phyloP scores from a whole-genome alignment of 1,140 invertebrate genomes.

The Ips typographus region DNA sequence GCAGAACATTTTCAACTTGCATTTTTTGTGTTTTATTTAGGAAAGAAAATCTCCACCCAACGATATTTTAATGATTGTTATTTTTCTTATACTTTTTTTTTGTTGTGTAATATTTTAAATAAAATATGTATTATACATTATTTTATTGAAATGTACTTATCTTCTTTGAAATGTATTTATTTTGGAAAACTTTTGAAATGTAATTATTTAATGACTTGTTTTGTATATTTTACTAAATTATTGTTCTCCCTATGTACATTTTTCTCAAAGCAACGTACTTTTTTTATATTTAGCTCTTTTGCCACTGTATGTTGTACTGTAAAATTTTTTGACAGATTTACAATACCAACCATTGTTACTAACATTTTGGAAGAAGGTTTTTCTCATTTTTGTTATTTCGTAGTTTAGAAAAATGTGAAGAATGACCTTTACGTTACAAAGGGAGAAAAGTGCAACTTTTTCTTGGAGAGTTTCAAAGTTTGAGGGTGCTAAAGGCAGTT shows the following conservation, averaged over 20 bases:
- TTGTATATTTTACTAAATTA: conserved; percentile 38
- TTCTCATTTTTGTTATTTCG: background rate
- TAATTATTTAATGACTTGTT: conserved; percentile 44
- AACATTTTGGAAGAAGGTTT: conserved; percentile 22
- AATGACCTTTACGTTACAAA: no score
- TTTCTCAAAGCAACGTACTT: conserved; percentile 36
- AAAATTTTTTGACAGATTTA: conserved; percentile 46
- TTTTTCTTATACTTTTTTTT: conserved; percentile 30
- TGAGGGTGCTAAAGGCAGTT: no score
- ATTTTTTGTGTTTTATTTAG: conserved; percentile 49
- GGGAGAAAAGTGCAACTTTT: no score
- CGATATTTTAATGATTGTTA: conserved; percentile 34
- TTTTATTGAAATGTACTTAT: conserved; percentile 37
- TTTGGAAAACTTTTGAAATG: conserved; percentile 41
- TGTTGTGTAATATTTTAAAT: conserved; percentile 35
- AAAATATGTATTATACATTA: conserved; percentile 39
- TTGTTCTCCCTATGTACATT: conserved; percentile 33
- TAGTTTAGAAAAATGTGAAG: no score
- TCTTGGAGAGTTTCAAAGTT: no score
- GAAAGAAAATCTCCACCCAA: conserved; percentile 44
- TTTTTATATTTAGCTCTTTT: conserved; percentile 24
- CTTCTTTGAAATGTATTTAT: conserved; percentile 43
- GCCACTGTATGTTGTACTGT: conserved; percentile 43
- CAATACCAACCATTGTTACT: background rate
- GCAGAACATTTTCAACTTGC: conserved; percentile 47